Evolutionary conservation across 1,140 invertebrate genomes (phyloP), one percentile per base, ranked within the genome.

Genomic region (Solen grandis): DNA sequence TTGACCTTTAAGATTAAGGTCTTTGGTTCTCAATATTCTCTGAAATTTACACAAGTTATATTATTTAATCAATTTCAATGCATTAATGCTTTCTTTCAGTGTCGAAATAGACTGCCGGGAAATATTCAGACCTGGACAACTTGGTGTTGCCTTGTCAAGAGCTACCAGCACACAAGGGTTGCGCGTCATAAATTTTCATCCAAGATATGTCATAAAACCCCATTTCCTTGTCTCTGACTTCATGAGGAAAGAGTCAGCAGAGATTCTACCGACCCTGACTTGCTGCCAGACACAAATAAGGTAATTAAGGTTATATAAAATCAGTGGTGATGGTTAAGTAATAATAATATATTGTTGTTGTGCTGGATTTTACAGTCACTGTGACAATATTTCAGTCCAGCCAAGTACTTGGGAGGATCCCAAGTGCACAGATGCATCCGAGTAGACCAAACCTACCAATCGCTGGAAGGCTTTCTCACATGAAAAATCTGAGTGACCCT

Each of bases 91-190:
- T 29, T 63, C 16, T 29, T 41, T 41, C 63, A 66, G 63, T 13
- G 63, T 66, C 2, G 63, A 66, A 22, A n/a, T 66, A 16, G 36
- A 66, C 63, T 66, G 63, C 63, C 13, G 2, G 63, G 63, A 2
- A n/a, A n/a, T n/a, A n/a, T n/a, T n/a, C n/a, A n/a, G n/a, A n/a
- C n/a, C n/a, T n/a, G n/a, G n/a, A n/a, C 63, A 66, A 38, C 29
- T 66, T 5, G 63, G 63, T 36, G 63, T 66, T 2, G 63, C 63
- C 13, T n/a, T 66, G 3, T 66, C 63, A 16, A 5, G 63, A 22
- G 38, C 36, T 4, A 25, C 33, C 2, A 38, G 25, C 36, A 27
- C 63, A 36, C 13, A 10, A 4, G 63, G 63, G 5, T 38, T 66
- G 63, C 4, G 63, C 5, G 33, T 55, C 55, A 74, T 74, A 10